Evolutionary conservation across 2,113 vertebrate genomes (phyloP).

Genomic region (Nothoprocta perdicaria): DNA sequence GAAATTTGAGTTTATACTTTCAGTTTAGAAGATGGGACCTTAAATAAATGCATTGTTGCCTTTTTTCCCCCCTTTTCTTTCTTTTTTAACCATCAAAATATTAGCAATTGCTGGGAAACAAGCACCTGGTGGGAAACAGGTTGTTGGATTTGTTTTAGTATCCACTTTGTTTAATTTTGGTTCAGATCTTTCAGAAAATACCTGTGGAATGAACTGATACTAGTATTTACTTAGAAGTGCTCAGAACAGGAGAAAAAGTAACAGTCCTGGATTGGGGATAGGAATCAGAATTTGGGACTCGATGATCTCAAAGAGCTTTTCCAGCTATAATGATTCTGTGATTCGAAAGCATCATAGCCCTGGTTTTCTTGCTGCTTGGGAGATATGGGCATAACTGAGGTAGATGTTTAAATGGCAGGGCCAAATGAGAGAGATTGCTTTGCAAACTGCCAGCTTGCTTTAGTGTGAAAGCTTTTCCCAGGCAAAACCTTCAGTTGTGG

Average conservation of each 20-base stretch:
- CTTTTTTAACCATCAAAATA: neutral
- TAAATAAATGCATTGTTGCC: neutral
- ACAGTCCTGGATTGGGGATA: neutral
- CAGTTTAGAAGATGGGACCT: neutral
- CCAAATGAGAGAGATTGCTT: neutral
- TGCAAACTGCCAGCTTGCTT: neutral
- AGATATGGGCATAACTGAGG: neutral
- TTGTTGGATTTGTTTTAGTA: neutral
- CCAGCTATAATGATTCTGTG: too few relatives aligned
- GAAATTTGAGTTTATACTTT: neutral
- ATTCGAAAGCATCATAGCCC: neutral
- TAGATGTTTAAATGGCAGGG: neutral
- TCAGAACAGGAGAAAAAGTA: neutral
- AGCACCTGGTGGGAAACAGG: neutral
- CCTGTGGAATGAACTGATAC: neutral
- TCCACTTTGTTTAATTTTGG: neutral
- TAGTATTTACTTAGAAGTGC: neutral
- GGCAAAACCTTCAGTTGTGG: neutral
- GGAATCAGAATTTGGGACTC: neutral
- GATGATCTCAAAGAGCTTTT: too few relatives aligned
- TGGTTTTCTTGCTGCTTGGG: neutral
- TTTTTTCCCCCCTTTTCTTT: neutral
- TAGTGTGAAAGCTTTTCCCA: neutral
- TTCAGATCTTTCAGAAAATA: neutral
- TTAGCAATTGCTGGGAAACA: neutral